Base-by-base conservation (phyloP, 2,888 invertebrate genomes). In the Clepsis dumicolana region DNA sequence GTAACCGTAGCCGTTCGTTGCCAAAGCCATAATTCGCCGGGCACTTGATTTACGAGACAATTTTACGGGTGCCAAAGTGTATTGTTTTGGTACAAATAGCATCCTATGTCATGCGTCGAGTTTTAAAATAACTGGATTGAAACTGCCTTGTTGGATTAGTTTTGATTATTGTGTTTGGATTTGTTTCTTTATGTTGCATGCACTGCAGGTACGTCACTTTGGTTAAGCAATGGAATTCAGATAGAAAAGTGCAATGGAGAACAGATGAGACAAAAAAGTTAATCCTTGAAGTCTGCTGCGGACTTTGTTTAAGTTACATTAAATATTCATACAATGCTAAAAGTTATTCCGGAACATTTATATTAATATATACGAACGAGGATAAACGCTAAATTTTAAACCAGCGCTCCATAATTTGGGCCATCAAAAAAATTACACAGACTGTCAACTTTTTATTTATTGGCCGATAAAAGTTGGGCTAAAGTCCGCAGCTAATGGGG, bases 31-130 rank as follows among this genome's bases (percentile, higher is more conserved):
- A 72, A 70, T 68, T 72, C 61, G 62, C 57, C 44, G 52, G 35
- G 54, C 52, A 65, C 62, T 66, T 70, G 73, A 71, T 68, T 71
- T 71, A 73, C 65, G 61, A 57, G 64, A 64, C 73, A 70, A 71
- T 72, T 72, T 72, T 70, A 65, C 41, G 53, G 38, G 53, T 44
- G 68, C 29, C 60, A 64, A 56, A 59, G 44, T 29, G 54, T 69
- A 71, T 69, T 69, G 65, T 68, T 71, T 71, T 65, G 64, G 41
- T 62, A 69, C 62, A 65, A 62, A 68, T 68, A 68, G 62, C 56
- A 52, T 29, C 27, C 41, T 32, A 54, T 25, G 54, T 64, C 61
- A 65, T 57, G 32, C 44, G 25, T 38, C 18, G 62, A 16, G 24
- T 27, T 53, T 52, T 25, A 25, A 57, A 52, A 67, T 56, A 68